A percentile compares a stretch with the other conserved stretches of the same genome.
Conservation (phyloP, 1,140 invertebrate genomes). For the Drosophila sp. region DNA sequence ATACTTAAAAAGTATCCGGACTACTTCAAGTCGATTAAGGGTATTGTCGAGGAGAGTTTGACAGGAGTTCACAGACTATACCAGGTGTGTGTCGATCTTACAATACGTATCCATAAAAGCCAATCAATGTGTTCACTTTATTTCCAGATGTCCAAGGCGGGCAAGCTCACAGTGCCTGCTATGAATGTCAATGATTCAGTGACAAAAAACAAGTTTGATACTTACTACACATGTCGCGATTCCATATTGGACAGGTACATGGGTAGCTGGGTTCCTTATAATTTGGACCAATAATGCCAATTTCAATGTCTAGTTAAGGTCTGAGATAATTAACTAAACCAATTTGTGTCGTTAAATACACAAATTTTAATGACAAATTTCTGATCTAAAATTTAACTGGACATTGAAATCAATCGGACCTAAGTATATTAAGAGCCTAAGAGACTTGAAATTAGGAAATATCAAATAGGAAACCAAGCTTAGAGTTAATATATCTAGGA, state of each 20-base stretch:
- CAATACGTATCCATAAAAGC: not conserved
- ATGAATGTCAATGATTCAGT: conserved; percentile 99
- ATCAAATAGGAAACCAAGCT: too few species aligned
- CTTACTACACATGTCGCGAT: conserved; percentile 73
- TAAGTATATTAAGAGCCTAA: too few species aligned
- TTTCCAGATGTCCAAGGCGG: conserved; percentile 95
- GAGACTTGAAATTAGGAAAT: too few species aligned
- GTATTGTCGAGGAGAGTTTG: conserved; percentile 98
- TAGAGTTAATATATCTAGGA: too few species aligned
- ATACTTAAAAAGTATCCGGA: conserved; percentile 98
- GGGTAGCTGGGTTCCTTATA: too few species aligned
- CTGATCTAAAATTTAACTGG: too few species aligned
- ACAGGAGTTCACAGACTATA: conserved; percentile 99
- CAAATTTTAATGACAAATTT: too few species aligned
- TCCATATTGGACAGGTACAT: conserved; percentile 76
- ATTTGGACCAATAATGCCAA: too few species aligned
- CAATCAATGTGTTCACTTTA: not conserved
- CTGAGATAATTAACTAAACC: too few species aligned
- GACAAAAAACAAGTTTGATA: conserved; percentile 99
- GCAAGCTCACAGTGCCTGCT: conserved; percentile 96
- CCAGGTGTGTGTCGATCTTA: conserved; percentile 26
- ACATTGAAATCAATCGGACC: too few species aligned
- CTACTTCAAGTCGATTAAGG: conserved; percentile 97
- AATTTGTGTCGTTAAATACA: too few species aligned
- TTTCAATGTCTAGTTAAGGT: too few species aligned